Percentiles rank a stretch among this genome's conserved stretches.
Evolutionary conservation across 1,140 invertebrate genomes (phyloP).

Genomic region (Meloidogyne hapla): DNA sequence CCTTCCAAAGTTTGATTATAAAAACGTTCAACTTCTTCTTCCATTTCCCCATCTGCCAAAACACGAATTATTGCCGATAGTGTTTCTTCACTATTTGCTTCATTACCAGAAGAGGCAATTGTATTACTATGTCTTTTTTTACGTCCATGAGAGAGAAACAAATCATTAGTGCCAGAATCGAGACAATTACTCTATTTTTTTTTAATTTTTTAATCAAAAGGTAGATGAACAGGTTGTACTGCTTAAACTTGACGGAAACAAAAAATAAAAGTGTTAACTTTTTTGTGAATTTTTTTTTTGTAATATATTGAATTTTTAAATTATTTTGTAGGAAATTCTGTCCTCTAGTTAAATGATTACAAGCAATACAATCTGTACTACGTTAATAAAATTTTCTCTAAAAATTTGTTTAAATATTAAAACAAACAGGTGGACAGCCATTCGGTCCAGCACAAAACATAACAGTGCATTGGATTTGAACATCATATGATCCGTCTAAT

Average conservation of each 20-base stretch:
- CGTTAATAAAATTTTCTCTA: not conserved
- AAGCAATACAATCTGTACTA: not conserved
- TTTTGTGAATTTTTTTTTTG: too few relatives aligned
- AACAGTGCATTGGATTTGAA: conserved; percentile 61
- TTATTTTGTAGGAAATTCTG: not conserved
- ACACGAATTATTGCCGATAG: conserved; percentile 63
- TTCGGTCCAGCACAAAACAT: conserved; percentile 65
- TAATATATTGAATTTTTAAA: conserved; percentile 1
- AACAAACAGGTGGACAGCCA: conserved; percentile 59
- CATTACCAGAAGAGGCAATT: conserved; percentile 16
- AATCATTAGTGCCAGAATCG: conserved; percentile 63
- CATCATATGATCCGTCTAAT: conserved; percentile 62
- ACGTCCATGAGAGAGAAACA: conserved; percentile 61
- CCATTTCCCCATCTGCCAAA: conserved; percentile 59
- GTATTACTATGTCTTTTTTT: conserved; percentile 51
- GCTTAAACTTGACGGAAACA: too few relatives aligned
- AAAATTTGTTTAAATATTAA: not conserved
- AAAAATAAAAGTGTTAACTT: too few relatives aligned
- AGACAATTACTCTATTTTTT: conserved; percentile 59
- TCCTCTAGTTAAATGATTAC: not conserved
- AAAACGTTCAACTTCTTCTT: conserved; percentile 52
- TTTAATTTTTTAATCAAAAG: not conserved
- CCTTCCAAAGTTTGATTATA: conserved; percentile 33
- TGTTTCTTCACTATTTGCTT: conserved; percentile 49
- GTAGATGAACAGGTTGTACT: not conserved